Percentiles rank a stretch among this genome's conserved stretches.
phyloP scores from a whole-genome alignment of 2,113 vertebrate genomes.

The Craseonycteris thonglongyai region DNA sequence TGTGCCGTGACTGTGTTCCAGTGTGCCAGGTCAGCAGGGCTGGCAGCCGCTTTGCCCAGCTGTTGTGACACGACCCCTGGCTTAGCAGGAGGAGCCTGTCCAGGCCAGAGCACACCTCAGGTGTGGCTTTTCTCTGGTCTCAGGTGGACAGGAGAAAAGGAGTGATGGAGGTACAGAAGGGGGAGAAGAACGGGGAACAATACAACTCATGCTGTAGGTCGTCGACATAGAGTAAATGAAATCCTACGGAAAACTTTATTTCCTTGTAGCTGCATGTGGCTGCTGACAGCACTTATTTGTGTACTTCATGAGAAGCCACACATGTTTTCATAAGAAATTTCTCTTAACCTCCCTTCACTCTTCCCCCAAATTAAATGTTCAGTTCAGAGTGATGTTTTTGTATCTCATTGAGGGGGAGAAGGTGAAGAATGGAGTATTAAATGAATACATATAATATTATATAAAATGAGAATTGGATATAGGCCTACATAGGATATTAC shows the following conservation, averaged over 20 bases:
- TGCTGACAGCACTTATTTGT: neutral
- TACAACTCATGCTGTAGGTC: fast-evolving
- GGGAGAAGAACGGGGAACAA: neutral
- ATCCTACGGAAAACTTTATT: neutral
- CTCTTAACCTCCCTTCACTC: neutral
- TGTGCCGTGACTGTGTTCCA: fast-evolving
- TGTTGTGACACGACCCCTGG: too few species aligned
- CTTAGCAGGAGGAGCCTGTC: neutral
- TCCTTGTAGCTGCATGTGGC: neutral
- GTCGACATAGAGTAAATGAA: neutral
- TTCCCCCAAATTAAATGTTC: neutral
- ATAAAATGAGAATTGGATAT: neutral
- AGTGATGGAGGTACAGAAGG: neutral
- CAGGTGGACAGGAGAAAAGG: neutral
- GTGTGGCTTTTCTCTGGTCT: neutral
- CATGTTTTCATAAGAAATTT: neutral
- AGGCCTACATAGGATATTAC: neutral
- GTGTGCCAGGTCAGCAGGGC: fast-evolving
- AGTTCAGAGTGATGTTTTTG: neutral
- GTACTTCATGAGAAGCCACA: neutral
- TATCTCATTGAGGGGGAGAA: neutral
- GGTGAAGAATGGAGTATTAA: neutral
- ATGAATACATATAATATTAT: neutral
- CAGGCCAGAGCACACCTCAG: neutral
- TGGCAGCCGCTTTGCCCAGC: neutral